Conservation (phyloP, 2,113 vertebrate species). For the Onychostruthus taczanowskii region DNA sequence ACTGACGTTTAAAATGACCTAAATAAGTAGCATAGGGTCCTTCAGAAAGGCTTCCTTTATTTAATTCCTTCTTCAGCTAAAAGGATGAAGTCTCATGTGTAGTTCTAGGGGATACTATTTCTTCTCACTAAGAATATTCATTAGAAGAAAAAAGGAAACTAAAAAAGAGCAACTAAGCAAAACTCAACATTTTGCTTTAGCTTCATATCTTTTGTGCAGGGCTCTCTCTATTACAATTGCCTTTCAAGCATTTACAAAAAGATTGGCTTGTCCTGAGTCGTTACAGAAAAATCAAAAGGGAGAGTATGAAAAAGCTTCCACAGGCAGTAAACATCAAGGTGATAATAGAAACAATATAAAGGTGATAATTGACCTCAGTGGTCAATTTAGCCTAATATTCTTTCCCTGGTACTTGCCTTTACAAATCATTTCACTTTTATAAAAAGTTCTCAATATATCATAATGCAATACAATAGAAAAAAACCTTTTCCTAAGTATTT, state of each 20-base stretch:
- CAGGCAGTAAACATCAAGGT: background rate
- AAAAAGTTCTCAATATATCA: background rate
- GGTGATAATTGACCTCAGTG: background rate
- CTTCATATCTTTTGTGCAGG: background rate
- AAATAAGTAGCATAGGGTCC: background rate
- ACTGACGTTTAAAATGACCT: background rate
- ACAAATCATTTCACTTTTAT: background rate
- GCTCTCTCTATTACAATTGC: background rate
- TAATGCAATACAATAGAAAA: background rate
- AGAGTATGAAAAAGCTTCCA: background rate
- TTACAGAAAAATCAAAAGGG: background rate
- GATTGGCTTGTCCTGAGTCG: background rate
- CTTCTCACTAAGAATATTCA: background rate
- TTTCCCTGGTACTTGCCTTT: background rate
- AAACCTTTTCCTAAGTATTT: background rate
- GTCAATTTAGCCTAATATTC: background rate
- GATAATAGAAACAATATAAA: background rate
- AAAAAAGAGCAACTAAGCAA: background rate
- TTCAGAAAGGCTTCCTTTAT: background rate
- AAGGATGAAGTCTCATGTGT: background rate
- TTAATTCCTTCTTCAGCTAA: background rate
- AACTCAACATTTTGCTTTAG: background rate
- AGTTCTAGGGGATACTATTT: background rate
- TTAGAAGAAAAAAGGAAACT: background rate
- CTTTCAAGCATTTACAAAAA: background rate